Evolutionary conservation across 2,113 vertebrate genomes (phyloP), one percentile per base, ranked within the genome.

Genomic region (Dendrocopos noguchii): DNA sequence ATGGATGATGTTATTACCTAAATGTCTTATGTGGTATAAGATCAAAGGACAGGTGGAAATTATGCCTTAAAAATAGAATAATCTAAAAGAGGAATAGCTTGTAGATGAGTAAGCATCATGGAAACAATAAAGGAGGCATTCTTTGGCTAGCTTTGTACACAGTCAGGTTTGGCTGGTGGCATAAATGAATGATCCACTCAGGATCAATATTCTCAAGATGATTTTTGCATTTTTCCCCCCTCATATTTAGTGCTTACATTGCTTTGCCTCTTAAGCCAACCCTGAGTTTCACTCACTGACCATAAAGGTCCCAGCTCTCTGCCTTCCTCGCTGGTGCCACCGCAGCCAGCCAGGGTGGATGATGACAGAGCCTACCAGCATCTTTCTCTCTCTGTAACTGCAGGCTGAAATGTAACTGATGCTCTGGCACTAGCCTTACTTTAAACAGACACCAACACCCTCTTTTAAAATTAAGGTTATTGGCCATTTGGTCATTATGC

Each of bases 1-100:
- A 93, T 96, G 86, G 89, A 92, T 95, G 93, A 88, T 93, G 94
- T 95, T 95, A 96, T 95, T 97, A 97, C 88, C 92, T 91, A 88
- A 96, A 96, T 96, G 86, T 97, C 96, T 97, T 95, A 88, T 96
- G 96, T 97, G 90, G 75, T 97, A 91, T 87, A 97, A 97, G 96
- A 97, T 98, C 96, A 98, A 97, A 97, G 96, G 96, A 81, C 96
- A 97, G 96, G 97, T 97, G 97, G 97, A 96, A 97, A 97, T 96
- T 96, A 95, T 93, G 94, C 80, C 93, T 97, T 95, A 96, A 97
- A 97, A 98, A 97, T 94, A 97, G 96, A 97, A 97, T 97, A 97
- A 96, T 97, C 94, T 95, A 94, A 96, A 97, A 96, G 80, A 71
- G 92, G 97, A 94, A 97, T 97, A 93, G 95, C 91, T 97, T 94